Percentiles rank a stretch among this genome's conserved stretches.
phyloP scores from a whole-genome alignment of 2,113 vertebrate genomes.

The Cricetomys ansorgei region DNA sequence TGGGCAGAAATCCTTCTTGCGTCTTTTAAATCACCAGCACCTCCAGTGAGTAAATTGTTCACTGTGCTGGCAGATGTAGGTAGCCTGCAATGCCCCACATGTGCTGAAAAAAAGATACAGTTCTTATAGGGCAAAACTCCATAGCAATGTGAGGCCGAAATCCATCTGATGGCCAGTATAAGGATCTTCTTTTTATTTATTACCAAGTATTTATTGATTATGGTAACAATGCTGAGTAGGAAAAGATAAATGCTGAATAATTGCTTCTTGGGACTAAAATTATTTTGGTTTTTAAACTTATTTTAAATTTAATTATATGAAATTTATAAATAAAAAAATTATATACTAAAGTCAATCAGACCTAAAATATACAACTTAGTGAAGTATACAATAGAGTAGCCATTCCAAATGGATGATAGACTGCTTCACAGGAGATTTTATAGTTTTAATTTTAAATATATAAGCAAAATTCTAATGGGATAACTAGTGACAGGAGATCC shows the following conservation, averaged over 20 bases:
- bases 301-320: neutral
- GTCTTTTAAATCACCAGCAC: neutral
- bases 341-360: neutral
- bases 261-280: neutral
- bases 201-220: neutral
- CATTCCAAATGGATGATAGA: neutral
- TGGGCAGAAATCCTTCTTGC: neutral
- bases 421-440: neutral
- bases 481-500: neutral
- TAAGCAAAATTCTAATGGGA: neutral
- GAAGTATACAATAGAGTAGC: neutral
- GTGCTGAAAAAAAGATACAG: neutral
- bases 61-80: neutral
- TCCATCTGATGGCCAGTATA: neutral
- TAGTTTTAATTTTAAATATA: neutral
- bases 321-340: neutral
- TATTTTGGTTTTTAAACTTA: neutral
- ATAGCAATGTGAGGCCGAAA: neutral
- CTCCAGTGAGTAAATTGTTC: neutral
- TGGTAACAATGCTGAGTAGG: neutral
- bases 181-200: neutral
- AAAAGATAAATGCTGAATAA: no score
- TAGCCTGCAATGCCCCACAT: neutral
- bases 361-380: neutral
- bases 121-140: neutral